These are phyloP conservation scores for Glaucomys volans DNA, from an alignment of 2,113 vertebrate genomes.

Conservation along the genomic window DNA sequence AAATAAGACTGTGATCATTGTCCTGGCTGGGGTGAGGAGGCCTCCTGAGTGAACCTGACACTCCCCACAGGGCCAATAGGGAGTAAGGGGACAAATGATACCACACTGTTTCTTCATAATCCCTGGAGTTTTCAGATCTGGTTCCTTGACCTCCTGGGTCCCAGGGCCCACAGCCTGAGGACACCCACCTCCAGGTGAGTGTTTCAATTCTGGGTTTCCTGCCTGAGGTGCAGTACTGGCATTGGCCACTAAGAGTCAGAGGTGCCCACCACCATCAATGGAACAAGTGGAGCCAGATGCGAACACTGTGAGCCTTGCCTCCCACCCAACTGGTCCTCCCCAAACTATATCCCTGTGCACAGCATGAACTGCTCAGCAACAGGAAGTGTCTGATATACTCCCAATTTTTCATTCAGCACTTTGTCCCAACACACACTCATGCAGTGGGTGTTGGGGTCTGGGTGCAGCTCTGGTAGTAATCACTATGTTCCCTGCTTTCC, in stretches of 20 bases:
- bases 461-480: neutral
- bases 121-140: neutral
- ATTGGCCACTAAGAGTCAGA: conserved; percentile 26
- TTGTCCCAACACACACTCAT: neutral
- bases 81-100: neutral
- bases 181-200: conserved; percentile 54
- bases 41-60: neutral
- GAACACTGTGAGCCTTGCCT: neutral
- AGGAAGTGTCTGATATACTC: neutral
- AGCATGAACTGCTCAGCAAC: neutral
- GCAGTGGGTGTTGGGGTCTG: neutral
- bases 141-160: neutral
- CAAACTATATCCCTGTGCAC: neutral
- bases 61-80: neutral
- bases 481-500: neutral
- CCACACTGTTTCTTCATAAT: rapidly evolving
- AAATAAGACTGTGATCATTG: neutral
- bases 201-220: conserved; percentile 61
- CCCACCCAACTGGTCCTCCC: too few species aligned
- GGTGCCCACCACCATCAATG: neutral
- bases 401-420: neutral
- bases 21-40: neutral
- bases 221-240: neutral
- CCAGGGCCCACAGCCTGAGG: neutral
- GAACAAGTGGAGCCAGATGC: neutral